Base-by-base conservation (phyloP, 2,888 invertebrate species). In the Parnassius smintheus region DNA sequence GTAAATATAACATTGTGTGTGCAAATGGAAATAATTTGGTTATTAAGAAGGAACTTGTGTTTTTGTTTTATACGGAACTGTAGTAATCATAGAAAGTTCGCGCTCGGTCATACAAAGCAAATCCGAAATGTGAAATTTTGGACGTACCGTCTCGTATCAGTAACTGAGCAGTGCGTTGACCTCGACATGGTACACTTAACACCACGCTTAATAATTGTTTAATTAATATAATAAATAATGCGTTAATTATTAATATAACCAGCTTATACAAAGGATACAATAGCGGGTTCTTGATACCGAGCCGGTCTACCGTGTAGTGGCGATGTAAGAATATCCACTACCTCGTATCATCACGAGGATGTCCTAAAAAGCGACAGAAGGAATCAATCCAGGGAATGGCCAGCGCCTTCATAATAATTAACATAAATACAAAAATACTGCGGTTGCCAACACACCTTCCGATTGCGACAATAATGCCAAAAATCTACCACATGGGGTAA, bases 181-280 rank as follows among this genome's bases (percentile, higher is more conserved):
- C 87, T 78, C 77, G 88, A 78, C 86, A 80, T 81, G 82, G 88
- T 88, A 87, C 88, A 88, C 85, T 89, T 85, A 78, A 71, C 76
- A 61, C 68, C 70, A 73, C 79, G 80, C 84, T 87, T 88, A 88
- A 89, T 88, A 88, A 89, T 88, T 88, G 87, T 86, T 86, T 69
- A 71, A 86, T 84, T 82, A 80, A 63, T 63, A 75, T 72, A 72
- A 84, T 79, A 81, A 83, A 84, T 81, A 81, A 83, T 75, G 75
- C 75, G 73, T 76, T 83, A 80, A 13, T 25, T 58, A 50, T 62
- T 18, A 54, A 35, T 25, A 52, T 57, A 35, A 10, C 51, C 22
- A 8, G 50, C 8, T 48, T 46, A 60, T 13, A 45, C 2, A 25
- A 18, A 11, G 13, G 44, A 44, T 45, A 46, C 52, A 52, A 35